These are phyloP conservation scores for Ianthella basta DNA, from an alignment of 37 sponge, comb jelly and placozoan species.

Conservation along the genomic window DNA sequence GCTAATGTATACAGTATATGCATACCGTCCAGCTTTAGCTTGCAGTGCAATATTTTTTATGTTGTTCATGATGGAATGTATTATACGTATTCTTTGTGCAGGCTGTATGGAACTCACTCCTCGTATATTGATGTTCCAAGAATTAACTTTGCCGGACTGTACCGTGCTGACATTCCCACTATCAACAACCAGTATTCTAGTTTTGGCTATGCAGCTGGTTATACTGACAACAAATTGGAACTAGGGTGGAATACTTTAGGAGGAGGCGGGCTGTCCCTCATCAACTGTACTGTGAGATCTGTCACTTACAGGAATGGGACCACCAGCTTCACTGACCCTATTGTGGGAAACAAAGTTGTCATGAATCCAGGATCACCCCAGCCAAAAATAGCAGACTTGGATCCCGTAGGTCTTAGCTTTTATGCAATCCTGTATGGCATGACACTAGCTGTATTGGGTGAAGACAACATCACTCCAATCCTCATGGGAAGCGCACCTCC, in stretches of 20 bases:
- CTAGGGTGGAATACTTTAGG: conserved; percentile 16
- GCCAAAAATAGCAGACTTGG: not conserved
- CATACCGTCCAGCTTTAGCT: no score
- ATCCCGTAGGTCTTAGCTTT: not conserved
- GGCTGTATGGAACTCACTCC: no score
- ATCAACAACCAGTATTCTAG: conserved; percentile 1
- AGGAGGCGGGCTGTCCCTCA: conserved; percentile 16
- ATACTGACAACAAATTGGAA: not conserved
- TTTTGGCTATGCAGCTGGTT: not conserved
- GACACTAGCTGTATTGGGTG: not conserved
- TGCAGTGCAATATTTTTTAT: no score
- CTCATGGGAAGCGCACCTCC: no score
- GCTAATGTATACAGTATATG: no score
- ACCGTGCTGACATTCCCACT: conserved; percentile 13
- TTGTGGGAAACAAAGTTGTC: not conserved
- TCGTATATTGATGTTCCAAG: conserved; percentile 31
- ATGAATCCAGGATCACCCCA: not conserved
- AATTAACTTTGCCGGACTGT: conserved; percentile 20
- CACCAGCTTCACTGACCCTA: not conserved
- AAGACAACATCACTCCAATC: not conserved
- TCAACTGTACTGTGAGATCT: conserved; percentile 3
- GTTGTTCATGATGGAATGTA: no score
- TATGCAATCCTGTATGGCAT: not conserved
- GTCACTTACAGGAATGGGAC: not conserved
- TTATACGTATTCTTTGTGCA: no score